Evolutionary conservation across 1,140 invertebrate species (phyloP).

Genomic region (Holcopasites calliopsidis): DNA sequence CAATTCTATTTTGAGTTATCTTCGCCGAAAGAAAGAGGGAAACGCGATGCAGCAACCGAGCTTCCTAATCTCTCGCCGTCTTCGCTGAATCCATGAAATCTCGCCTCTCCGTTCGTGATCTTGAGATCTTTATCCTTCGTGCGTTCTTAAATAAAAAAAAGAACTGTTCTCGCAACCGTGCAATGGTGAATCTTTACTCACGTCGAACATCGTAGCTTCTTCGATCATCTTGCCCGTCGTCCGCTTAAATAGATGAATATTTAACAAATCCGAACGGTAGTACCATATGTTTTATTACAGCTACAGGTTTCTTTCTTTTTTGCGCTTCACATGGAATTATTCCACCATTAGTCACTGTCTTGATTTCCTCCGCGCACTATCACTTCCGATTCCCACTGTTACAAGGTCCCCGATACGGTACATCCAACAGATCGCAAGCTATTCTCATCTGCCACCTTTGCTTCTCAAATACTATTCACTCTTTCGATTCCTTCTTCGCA

Average conservation of each 20-base stretch:
- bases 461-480: neutral
- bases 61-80: neutral
- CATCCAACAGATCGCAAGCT: neutral
- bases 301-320: neutral
- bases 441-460: neutral
- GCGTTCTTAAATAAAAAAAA: neutral
- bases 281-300: neutral
- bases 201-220: constrained; percentile 68
- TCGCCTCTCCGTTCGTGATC: neutral
- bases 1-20: constrained; percentile 44
- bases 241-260: neutral
- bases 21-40: neutral
- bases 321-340: neutral
- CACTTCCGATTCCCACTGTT: constrained; percentile 35
- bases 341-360: constrained; percentile 26
- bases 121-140: neutral
- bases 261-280: neutral
- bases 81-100: neutral
- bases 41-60: neutral
- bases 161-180: neutral
- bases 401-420: neutral
- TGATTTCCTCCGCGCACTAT: constrained; percentile 19
- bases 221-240: constrained; percentile 71
- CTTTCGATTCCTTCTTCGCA: too few species aligned
- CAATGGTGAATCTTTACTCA: constrained; percentile 56